Evolutionary conservation across 2,888 invertebrate species (phyloP).

Genomic region (Brenthis daphne): DNA sequence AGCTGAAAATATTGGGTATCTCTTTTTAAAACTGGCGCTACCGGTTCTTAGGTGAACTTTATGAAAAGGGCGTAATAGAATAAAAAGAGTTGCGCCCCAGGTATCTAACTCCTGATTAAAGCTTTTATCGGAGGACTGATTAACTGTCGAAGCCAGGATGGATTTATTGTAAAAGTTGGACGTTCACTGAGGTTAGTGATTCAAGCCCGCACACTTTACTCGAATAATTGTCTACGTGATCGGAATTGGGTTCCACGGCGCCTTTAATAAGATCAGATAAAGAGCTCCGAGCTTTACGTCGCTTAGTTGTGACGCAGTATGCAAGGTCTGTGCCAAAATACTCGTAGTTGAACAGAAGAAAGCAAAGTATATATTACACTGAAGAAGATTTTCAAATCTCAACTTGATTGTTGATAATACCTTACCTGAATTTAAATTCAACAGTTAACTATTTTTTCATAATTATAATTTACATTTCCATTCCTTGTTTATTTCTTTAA

Average conservation of each 20-base stretch:
- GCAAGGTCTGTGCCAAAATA: conserved; percentile 28
- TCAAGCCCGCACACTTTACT: conserved; percentile 80
- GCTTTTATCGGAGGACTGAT: conserved; percentile 80
- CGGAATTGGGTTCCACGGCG: conserved; percentile 71
- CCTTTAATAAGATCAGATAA: conserved; percentile 79
- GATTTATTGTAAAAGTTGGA: conserved; percentile 82
- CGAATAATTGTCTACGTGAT: conserved; percentile 82
- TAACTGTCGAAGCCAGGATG: conserved; percentile 80
- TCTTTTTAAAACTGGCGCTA: too few relatives aligned
- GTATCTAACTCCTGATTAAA: conserved; percentile 78
- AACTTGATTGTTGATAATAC: background rate
- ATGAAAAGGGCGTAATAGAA: conserved; percentile 39
- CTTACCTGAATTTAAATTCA: background rate
- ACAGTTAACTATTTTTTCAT: too few relatives aligned
- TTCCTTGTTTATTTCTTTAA: too few relatives aligned
- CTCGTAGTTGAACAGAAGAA: background rate
- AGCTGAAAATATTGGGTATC: too few relatives aligned
- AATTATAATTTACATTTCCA: too few relatives aligned
- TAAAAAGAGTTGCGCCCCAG: conserved; percentile 56
- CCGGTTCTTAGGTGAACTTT: conserved; percentile 27
- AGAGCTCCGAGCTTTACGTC: conserved; percentile 43
- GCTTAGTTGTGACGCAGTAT: conserved; percentile 32
- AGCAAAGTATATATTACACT: background rate
- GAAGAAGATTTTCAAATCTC: background rate
- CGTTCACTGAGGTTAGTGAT: conserved; percentile 80